These are phyloP conservation scores for Sarotherodon lohbergeri DNA, from an alignment of 2,113 vertebrate genomes.

Conservation along the genomic window DNA sequence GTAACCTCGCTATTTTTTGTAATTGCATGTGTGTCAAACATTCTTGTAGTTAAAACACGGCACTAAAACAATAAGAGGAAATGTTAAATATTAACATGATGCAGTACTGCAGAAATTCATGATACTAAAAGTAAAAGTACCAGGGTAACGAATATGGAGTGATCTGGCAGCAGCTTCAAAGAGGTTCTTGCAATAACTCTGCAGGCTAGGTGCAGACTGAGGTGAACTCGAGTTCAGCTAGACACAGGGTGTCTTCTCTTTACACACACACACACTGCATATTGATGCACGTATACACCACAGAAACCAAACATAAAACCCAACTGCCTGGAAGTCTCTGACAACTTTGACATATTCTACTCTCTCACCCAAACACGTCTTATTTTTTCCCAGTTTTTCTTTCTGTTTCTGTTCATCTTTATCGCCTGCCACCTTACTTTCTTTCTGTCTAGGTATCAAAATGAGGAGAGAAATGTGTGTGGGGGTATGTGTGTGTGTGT, in stretches of 20 bases:
- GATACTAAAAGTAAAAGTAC: neutral
- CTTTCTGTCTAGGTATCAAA: neutral
- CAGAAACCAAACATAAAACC: neutral
- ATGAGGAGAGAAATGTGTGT: neutral
- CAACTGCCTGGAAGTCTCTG: neutral
- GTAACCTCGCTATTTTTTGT: neutral
- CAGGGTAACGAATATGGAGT: neutral
- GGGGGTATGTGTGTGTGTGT: neutral
- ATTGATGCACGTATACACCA: neutral
- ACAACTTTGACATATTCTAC: neutral
- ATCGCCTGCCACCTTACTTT: neutral
- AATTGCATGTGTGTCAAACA: neutral
- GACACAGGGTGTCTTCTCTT: neutral
- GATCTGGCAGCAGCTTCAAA: constrained; percentile 13
- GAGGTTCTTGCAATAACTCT: constrained; percentile 14
- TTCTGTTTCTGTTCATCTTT: neutral
- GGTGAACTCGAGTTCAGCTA: constrained; percentile 32
- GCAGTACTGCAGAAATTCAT: neutral
- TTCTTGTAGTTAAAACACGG: neutral
- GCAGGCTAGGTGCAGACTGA: neutral
- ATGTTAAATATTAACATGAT: neutral
- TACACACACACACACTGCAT: neutral
- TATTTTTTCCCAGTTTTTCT: neutral
- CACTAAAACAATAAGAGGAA: neutral
- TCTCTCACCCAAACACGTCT: neutral